These are phyloP conservation scores for Caenorhabditis imperialis DNA, from an alignment of 2,888 invertebrate genomes.

Conservation along the genomic window DNA sequence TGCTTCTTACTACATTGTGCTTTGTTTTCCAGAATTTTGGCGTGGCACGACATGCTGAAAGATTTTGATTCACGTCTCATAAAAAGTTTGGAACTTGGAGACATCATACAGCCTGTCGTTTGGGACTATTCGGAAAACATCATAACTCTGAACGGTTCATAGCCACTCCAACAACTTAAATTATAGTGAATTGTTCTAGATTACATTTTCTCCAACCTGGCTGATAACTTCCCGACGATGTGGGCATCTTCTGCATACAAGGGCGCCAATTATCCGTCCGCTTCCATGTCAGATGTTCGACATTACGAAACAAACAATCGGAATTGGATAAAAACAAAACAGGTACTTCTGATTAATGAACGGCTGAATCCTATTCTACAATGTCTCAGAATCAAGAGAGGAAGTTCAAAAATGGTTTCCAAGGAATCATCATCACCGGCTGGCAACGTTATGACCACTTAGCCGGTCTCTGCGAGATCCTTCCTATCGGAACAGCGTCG, in stretches of 20 bases:
- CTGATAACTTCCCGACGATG: conserved; percentile 83
- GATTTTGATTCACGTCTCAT: conserved; percentile 68
- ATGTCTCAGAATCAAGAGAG: conserved; percentile 53
- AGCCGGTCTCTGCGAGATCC: conserved; percentile 80
- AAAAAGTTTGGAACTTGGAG: conserved; percentile 58
- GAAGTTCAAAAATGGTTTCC: conserved; percentile 71
- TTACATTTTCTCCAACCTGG: conserved; percentile 79
- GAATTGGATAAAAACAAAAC: conserved; percentile 78
- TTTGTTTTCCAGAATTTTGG: conserved; percentile 82
- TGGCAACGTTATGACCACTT: conserved; percentile 81
- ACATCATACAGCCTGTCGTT: conserved; percentile 71
- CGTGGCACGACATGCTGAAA: conserved; percentile 90
- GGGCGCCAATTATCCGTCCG: conserved; percentile 70
- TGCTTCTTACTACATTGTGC: too few relatives aligned
- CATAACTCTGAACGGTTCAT: conserved; percentile 64
- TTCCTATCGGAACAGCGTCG: conserved; percentile 78
- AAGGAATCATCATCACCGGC: conserved; percentile 80
- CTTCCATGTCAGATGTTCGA: conserved; percentile 78
- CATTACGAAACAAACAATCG: conserved; percentile 80
- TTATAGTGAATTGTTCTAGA: conserved; percentile 41
- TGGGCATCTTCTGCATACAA: conserved; percentile 87
- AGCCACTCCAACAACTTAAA: background rate
- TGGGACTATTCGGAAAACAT: conserved; percentile 74
- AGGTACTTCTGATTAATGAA: conserved; percentile 27
- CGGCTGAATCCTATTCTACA: too few relatives aligned